Evolutionary conservation across 2,113 vertebrate genomes (phyloP).

Genomic region (Rhinolophus sinicus): DNA sequence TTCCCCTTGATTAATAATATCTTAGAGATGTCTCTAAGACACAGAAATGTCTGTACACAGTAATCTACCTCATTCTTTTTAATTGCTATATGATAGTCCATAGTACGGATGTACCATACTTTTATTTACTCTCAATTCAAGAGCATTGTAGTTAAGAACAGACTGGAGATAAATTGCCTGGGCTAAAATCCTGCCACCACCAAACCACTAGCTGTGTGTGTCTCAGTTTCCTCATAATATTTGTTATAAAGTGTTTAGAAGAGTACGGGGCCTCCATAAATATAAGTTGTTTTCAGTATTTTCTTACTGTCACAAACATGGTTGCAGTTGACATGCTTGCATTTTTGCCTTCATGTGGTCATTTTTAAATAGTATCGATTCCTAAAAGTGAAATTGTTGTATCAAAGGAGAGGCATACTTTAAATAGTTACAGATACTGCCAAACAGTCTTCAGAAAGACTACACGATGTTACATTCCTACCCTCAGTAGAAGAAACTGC

Average conservation of each 20-base stretch:
- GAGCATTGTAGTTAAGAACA: not conserved
- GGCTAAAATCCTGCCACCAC: not conserved
- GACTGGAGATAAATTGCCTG: not conserved
- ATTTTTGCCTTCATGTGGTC: not conserved
- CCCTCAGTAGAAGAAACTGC: not conserved
- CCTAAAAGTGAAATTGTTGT: conserved; percentile 25
- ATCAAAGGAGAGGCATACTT: not conserved
- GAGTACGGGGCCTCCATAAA: not conserved
- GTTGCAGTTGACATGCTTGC: not conserved
- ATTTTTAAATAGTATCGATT: not conserved
- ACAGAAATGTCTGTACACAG: not conserved
- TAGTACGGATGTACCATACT: not conserved
- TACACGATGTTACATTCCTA: not conserved
- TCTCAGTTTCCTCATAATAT: not conserved
- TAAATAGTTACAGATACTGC: not conserved
- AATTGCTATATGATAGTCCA: not conserved
- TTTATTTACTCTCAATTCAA: not conserved
- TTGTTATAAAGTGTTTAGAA: not conserved
- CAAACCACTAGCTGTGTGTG: not conserved
- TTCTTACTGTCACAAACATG: not conserved
- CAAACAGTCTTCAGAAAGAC: not conserved
- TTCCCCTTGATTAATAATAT: not conserved
- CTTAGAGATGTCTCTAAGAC: not conserved
- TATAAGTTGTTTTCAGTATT: not conserved
- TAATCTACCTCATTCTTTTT: not conserved